These are phyloP conservation scores for Notechis scutatus DNA, from an alignment of 2,113 vertebrate genomes.

Conservation along the genomic window DNA sequence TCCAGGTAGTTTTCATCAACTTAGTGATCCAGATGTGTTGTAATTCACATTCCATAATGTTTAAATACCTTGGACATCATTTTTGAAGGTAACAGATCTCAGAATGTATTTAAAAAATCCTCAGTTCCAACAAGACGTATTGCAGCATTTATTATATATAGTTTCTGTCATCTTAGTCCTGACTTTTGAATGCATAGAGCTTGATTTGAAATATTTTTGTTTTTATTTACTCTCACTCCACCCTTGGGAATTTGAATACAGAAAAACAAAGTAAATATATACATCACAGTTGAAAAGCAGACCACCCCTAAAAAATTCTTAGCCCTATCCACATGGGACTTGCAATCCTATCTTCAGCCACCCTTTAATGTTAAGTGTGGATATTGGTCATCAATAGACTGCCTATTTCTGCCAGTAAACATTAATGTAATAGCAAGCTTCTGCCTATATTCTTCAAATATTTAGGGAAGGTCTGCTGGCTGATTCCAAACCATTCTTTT, in stretches of 20 bases:
- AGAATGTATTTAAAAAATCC: too few species aligned
- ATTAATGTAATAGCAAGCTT: background rate
- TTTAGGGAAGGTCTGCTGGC: background rate
- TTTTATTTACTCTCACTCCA: background rate
- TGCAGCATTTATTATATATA: background rate
- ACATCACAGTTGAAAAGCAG: background rate
- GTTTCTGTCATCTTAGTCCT: background rate
- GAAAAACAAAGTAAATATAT: background rate
- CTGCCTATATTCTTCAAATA: background rate
- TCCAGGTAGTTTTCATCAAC: too few species aligned
- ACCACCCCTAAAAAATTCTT: background rate
- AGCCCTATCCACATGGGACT: background rate
- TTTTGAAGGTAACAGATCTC: too few species aligned
- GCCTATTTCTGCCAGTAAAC: background rate
- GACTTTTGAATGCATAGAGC: background rate
- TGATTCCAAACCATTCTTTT: background rate
- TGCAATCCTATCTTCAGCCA: background rate
- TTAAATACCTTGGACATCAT: too few species aligned
- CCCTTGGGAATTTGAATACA: background rate
- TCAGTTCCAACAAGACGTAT: too few species aligned
- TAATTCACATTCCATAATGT: too few species aligned
- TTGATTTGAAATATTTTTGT: background rate
- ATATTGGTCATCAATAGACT: background rate
- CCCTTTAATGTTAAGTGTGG: background rate
- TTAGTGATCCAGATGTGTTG: too few species aligned